Evolutionary conservation across 2,113 vertebrate genomes (phyloP).

Genomic region (Scortum barcoo): DNA sequence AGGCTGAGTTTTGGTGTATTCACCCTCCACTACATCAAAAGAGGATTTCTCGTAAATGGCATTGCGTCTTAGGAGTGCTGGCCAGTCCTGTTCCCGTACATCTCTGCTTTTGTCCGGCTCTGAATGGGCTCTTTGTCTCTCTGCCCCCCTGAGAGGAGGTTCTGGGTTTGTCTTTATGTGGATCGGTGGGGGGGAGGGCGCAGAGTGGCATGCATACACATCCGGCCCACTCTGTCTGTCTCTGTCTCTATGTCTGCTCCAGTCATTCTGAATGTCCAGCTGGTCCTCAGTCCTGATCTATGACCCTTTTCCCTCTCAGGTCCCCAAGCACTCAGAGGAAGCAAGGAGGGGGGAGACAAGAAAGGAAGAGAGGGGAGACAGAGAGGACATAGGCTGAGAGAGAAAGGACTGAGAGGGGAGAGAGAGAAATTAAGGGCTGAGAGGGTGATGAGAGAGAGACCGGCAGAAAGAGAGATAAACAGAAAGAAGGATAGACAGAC

Average conservation of each 20-base stretch:
- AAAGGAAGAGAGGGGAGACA: background rate
- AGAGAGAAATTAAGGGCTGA: background rate
- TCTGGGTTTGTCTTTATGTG: slow-evolving; percentile 73
- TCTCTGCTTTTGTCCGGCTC: slow-evolving; percentile 65
- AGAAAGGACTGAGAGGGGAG: background rate
- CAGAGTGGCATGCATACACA: slow-evolving; percentile 45
- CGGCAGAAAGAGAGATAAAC: background rate
- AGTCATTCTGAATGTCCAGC: slow-evolving; percentile 62
- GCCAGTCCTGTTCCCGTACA: slow-evolving; percentile 47
- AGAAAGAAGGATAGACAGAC: no score
- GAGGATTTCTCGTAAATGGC: slow-evolving; percentile 60
- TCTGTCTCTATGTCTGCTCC: slow-evolving; percentile 53
- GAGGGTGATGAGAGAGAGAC: background rate
- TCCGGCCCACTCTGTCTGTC: slow-evolving; percentile 46
- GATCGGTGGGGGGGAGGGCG: no score
- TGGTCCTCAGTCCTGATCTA: slow-evolving; percentile 51
- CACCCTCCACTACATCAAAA: background rate
- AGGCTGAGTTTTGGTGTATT: slow-evolving; percentile 1
- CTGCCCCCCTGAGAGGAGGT: slow-evolving; percentile 50
- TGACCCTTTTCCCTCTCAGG: slow-evolving; percentile 46
- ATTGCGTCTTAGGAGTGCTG: slow-evolving; percentile 42
- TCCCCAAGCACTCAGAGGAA: slow-evolving; percentile 37
- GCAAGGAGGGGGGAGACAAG: background rate
- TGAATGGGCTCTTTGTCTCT: slow-evolving; percentile 70
- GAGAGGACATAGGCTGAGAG: background rate